Evolutionary conservation across 2,888 invertebrate species (phyloP), one percentile per base, ranked within the genome.

Genomic region (Didymodactylos carnosus): DNA sequence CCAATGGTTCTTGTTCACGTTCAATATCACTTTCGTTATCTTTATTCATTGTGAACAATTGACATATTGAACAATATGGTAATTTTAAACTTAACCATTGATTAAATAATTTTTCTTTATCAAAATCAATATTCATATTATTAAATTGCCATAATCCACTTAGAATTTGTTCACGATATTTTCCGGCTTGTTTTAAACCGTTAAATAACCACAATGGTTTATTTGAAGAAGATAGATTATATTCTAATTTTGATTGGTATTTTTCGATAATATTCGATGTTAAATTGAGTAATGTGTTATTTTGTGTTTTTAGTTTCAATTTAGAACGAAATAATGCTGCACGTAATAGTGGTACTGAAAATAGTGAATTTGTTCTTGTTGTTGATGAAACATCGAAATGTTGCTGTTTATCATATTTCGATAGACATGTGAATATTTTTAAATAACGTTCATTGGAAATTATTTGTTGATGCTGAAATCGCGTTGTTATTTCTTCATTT

Each of bases 61-160:
- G 62, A 69, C 74, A 74, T 23, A 74, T 46, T 40, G 74, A 43
- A 74, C 74, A 74, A 39, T 41, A n/a, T 2, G 74, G 71, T 71
- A 46, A 53, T 19, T 23, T 39, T 19, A 39, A 39, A 5, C 39
- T 23, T 62, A 43, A 43, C 25, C 41, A 27, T 71, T 62, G 16
- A 74, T 74, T 71, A 40, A 41, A 69, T 41, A 23, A 0, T 62
- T 62, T 8, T n/a, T 62, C 35, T 1, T 8, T 3, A 35, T 29
- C 35, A 69, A 39, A 35, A n/a, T 71, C 39, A 4, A 2, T 8
- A 35, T 62, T 62, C n/a, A 6, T 2, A 8, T n/a, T 6, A 35
- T 62, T 29, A 23, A 39, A n/a, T 49, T 49, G n/a, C 62, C 62
- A 62, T n/a, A 62, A 35, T 35, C 62, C 62, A 62, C 35, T 35